These are phyloP conservation scores for Danio aesculapii DNA, from an alignment of 2,797 vertebrate genomes.

Conservation along the genomic window DNA sequence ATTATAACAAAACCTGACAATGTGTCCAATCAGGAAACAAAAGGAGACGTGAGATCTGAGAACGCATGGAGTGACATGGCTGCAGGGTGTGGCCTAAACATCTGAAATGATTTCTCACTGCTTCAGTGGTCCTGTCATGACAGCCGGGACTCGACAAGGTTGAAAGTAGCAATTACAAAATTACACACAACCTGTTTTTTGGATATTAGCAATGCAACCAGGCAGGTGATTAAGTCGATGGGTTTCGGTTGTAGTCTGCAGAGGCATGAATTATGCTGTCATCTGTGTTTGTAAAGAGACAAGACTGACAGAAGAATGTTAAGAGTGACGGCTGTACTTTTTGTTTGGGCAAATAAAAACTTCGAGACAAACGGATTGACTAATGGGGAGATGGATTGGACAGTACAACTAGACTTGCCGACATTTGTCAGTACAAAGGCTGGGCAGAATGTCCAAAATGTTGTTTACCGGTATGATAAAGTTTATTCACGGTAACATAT, in stretches of 20 bases:
- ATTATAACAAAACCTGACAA: constrained; percentile 7
- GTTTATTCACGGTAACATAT: too few relatives aligned
- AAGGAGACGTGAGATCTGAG: not conserved
- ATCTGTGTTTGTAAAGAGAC: constrained; percentile 10
- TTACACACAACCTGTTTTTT: constrained; percentile 18
- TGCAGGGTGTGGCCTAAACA: constrained; percentile 1
- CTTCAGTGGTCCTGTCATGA: not conserved
- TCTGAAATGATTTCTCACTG: constrained; percentile 1
- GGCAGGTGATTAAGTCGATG: constrained; percentile 7
- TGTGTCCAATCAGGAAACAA: not conserved
- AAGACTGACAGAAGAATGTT: constrained; percentile 12
- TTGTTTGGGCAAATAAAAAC: constrained; percentile 13
- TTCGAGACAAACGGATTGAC: not conserved
- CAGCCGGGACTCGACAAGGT: constrained; percentile 10
- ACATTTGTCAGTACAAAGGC: too few relatives aligned
- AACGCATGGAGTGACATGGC: not conserved
- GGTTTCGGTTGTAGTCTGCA: not conserved
- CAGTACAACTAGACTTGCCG: not conserved
- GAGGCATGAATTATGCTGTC: constrained; percentile 29
- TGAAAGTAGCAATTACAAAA: constrained; percentile 33
- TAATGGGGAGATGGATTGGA: not conserved
- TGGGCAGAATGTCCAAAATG: too few relatives aligned
- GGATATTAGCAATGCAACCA: constrained; percentile 36
- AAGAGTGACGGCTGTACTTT: constrained; percentile 21
- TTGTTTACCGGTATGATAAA: too few relatives aligned